Conservation (phyloP, 2,113 vertebrate genomes). For the Ivindomyrus marchei region DNA sequence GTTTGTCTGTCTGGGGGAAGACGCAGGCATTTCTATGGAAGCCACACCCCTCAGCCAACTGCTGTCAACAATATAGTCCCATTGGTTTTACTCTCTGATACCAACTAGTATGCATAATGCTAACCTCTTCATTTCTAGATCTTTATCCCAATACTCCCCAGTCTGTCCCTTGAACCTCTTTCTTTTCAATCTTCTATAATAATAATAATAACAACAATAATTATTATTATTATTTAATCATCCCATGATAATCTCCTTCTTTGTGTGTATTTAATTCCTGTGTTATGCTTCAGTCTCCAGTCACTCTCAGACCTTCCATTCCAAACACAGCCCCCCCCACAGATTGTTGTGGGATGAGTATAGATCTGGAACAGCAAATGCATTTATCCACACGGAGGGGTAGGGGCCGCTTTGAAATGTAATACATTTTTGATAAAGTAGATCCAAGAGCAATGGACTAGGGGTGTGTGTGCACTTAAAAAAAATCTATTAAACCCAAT, state of each 20-base stretch:
- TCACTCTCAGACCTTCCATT: constrained; percentile 18
- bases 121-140: neutral
- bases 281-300: neutral
- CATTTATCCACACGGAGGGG: constrained; percentile 36
- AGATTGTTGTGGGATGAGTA: constrained; percentile 25
- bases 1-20: constrained; percentile 38
- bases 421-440: constrained; percentile 46
- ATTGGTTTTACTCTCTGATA: neutral
- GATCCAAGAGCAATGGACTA: constrained; percentile 37
- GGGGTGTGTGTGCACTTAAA: constrained; percentile 29
- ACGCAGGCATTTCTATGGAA: constrained; percentile 35
- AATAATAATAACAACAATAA: neutral
- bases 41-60: neutral
- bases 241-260: neutral
- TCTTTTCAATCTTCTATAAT: neutral
- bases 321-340: neutral
- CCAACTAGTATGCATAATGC: neutral
- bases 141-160: neutral
- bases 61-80: neutral
- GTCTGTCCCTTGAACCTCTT: neutral
- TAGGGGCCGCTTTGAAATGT: constrained; percentile 33
- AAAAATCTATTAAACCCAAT: constrained; percentile 48
- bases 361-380: constrained; percentile 24
- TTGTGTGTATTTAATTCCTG: neutral
- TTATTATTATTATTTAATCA: neutral